Percentiles rank a stretch among this genome's conserved stretches.
These are phyloP conservation scores for Mimumesa dahlbomi DNA, from an alignment of 2,888 invertebrate species.

Conservation along the genomic window DNA sequence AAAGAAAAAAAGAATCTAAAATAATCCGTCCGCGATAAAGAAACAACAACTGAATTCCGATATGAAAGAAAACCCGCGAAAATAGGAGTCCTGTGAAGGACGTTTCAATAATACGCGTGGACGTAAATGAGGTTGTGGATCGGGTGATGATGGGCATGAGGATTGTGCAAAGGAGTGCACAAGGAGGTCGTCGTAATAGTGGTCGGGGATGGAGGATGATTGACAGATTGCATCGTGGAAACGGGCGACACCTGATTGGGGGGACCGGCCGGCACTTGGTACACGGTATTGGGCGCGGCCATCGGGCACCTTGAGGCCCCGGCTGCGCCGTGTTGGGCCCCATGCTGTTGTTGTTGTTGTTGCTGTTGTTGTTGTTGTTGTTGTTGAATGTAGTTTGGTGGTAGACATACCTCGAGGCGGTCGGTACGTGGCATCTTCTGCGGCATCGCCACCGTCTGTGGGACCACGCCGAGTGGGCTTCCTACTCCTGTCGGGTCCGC, in stretches of 20 bases:
- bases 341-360: constrained; percentile 67
- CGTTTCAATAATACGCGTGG: constrained; percentile 76
- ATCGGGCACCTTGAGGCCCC: constrained; percentile 77
- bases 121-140: constrained; percentile 79
- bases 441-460: constrained; percentile 92
- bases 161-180: constrained; percentile 75
- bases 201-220: constrained; percentile 76
- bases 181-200: constrained; percentile 72
- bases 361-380: constrained; percentile 74
- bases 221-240: constrained; percentile 79
- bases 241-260: constrained; percentile 79
- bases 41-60: not conserved
- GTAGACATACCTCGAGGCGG: constrained; percentile 94
- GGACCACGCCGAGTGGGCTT: constrained; percentile 91
- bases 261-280: constrained; percentile 78
- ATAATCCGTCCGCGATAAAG: not conserved
- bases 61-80: not conserved
- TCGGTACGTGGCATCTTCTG: constrained; percentile 97
- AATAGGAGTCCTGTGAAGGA: constrained; percentile 10
- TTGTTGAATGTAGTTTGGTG: constrained; percentile 78
- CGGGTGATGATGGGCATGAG: constrained; percentile 75
- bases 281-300: constrained; percentile 71
- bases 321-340: constrained; percentile 71
- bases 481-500: constrained; percentile 88
- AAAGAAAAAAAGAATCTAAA: constrained; percentile 1